Conservation (phyloP, 2,888 invertebrate genomes). For the Machimus atricapillus region DNA sequence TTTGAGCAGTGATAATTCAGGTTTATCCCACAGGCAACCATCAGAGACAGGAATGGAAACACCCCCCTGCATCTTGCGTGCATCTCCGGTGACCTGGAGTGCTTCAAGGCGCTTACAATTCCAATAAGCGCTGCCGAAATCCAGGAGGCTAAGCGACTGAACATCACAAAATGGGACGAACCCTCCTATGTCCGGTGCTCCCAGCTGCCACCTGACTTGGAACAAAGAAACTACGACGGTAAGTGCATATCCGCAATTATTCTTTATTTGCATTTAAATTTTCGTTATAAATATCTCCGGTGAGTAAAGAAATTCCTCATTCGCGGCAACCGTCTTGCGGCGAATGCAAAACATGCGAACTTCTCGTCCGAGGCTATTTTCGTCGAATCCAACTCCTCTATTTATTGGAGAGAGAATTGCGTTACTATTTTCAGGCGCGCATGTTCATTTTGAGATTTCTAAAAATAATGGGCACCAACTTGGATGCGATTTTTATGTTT, state of each 20-base stretch:
- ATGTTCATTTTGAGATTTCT: conserved; percentile 45
- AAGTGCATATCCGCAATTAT: conserved; percentile 58
- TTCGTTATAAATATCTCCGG: not conserved
- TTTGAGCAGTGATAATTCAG: not conserved
- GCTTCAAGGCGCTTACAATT: conserved; percentile 76
- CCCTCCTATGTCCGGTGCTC: conserved; percentile 54
- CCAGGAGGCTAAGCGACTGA: conserved; percentile 58
- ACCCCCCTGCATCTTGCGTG: conserved; percentile 88
- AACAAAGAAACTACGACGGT: conserved; percentile 88
- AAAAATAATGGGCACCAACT: conserved; percentile 45
- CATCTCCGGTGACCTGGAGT: conserved; percentile 71
- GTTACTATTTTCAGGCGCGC: conserved; percentile 43
- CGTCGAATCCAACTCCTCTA: not conserved
- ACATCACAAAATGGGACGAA: conserved; percentile 60
- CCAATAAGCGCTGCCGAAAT: conserved; percentile 67
- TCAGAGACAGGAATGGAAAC: conserved; percentile 79
- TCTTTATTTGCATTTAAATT: not conserved
- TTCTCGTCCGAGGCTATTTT: conserved; percentile 1
- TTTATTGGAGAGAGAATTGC: conserved; percentile 17
- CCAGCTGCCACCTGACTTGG: conserved; percentile 69
- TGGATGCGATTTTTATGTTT: conserved; percentile 32
- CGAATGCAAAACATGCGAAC: not conserved
- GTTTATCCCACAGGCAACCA: conserved; percentile 61
- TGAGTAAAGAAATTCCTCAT: not conserved
- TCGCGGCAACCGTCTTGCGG: not conserved